phyloP scores from a whole-genome alignment of 2,113 vertebrate genomes.

The Brachypteracias leptosomus region DNA sequence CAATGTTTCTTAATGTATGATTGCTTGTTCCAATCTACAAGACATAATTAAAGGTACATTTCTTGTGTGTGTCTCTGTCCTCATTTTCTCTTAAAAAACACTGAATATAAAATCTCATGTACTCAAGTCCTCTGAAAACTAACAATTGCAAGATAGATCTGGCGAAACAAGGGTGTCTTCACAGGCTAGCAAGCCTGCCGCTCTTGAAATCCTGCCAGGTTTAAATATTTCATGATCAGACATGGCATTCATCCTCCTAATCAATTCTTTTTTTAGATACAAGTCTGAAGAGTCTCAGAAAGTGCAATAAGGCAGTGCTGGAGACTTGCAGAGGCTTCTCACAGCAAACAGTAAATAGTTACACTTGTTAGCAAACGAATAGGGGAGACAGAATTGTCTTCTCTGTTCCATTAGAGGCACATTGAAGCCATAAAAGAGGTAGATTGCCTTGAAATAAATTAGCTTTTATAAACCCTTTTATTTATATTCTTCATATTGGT shows the following conservation, averaged over 20 bases:
- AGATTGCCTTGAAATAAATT: neutral
- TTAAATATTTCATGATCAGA: slow-evolving; percentile 59
- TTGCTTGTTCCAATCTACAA: neutral
- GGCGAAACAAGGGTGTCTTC: neutral
- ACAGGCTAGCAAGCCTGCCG: neutral
- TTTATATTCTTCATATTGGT: neutral
- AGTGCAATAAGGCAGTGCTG: neutral
- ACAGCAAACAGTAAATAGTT: neutral
- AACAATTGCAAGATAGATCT: neutral
- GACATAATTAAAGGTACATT: neutral
- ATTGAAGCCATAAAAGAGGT: neutral
- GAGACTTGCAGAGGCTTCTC: neutral
- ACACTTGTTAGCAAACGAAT: neutral
- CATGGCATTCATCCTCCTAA: neutral
- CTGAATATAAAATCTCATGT: neutral
- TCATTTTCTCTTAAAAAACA: neutral
- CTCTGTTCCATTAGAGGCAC: neutral
- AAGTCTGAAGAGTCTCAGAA: neutral
- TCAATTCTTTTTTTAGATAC: slow-evolving; percentile 29
- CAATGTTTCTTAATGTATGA: neutral
- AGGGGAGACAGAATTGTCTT: neutral
- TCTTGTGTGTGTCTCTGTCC: neutral
- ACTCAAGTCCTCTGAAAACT: neutral
- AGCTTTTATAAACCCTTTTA: neutral
- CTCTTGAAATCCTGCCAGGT: slow-evolving; percentile 3